phyloP scores from a whole-genome alignment of 2,797 vertebrate genomes.

The Xerus rutilus region DNA sequence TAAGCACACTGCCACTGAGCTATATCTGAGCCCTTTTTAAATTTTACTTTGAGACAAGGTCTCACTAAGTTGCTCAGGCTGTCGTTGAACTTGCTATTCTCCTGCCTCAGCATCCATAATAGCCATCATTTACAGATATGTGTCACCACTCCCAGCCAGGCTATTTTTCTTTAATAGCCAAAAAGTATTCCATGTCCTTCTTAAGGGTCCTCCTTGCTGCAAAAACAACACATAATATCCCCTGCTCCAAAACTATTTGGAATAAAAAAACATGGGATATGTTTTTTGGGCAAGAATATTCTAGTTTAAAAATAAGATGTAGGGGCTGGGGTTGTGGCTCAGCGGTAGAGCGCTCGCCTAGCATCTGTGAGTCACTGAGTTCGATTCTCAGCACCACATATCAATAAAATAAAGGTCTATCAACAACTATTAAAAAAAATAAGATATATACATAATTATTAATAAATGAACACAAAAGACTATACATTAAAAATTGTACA shows the following conservation, averaged over 20 bases:
- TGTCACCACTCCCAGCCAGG: no score
- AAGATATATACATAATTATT: background rate
- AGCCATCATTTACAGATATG: no score
- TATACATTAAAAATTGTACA: background rate
- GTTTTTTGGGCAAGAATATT: background rate
- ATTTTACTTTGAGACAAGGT: background rate
- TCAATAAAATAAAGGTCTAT: no score
- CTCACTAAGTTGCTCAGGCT: background rate
- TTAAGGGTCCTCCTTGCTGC: background rate
- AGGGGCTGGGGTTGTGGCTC: no score
- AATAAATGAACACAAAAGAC: conserved; percentile 22
- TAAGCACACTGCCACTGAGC: background rate
- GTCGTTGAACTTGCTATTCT: background rate
- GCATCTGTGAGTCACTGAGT: no score
- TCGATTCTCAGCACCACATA: no score
- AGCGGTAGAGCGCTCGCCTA: no score
- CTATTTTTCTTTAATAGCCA: conserved; percentile 12
- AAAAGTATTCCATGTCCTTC: conserved; percentile 20
- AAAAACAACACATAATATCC: background rate
- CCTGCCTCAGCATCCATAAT: background rate
- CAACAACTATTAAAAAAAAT: no score
- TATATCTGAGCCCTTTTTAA: background rate
- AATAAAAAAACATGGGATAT: background rate
- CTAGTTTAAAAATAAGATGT: background rate
- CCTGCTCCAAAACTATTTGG: no score